These are phyloP conservation scores for Mastacembelus armatus DNA, from an alignment of 2,797 vertebrate species.

Conservation along the genomic window DNA sequence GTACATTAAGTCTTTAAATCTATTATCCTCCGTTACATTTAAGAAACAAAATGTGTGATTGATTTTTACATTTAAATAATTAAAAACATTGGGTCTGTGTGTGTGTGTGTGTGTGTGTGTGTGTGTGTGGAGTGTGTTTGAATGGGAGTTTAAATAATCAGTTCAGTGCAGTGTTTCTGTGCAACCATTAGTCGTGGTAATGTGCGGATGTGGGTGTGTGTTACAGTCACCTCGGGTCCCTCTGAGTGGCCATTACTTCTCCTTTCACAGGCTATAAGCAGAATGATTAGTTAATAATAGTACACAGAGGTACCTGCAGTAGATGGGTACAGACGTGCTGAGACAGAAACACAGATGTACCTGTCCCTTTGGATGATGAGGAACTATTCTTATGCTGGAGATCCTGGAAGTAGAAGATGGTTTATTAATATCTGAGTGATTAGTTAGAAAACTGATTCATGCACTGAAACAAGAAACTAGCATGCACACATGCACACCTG, in stretches of 20 bases:
- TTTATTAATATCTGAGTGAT: neutral
- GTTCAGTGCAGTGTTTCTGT: conserved; percentile 17
- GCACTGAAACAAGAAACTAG: neutral
- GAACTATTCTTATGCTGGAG: conserved; percentile 22
- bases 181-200: conserved; percentile 7
- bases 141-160: neutral
- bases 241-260: conserved; percentile 67
- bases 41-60: neutral
- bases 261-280: conserved; percentile 57
- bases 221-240: conserved; percentile 63
- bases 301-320: neutral
- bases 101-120: neutral
- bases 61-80: conserved; percentile 10
- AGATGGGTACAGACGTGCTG: neutral
- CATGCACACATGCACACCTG: conserved; percentile 33
- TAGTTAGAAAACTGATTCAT: neutral
- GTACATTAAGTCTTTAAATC: neutral
- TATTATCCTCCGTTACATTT: neutral
- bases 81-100: conserved; percentile 5
- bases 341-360: conserved; percentile 40
- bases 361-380: conserved; percentile 69
- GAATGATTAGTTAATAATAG: conserved; percentile 19
- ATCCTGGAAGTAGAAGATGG: conserved; percentile 43
- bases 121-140: neutral
- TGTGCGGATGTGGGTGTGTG: conserved; percentile 22